Evolutionary conservation across 2,888 invertebrate genomes (phyloP).

Genomic region (Rhagium mordax): DNA sequence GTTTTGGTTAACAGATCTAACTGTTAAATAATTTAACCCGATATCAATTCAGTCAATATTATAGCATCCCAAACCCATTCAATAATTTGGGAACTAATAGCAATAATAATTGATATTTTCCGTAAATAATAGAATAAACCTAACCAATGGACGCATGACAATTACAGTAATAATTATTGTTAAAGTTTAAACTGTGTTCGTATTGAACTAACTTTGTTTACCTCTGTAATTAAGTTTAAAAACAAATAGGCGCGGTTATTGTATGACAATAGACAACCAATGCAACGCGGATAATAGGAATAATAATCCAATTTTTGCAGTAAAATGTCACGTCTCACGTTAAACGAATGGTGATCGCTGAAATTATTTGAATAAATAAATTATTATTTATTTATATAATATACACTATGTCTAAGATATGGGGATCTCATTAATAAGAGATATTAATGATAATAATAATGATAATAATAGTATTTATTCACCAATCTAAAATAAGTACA

Average conservation of each 20-base stretch:
- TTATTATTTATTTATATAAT: too few relatives aligned
- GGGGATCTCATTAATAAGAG: too few relatives aligned
- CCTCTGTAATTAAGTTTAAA: conserved; percentile 2
- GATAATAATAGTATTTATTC: too few relatives aligned
- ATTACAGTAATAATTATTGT: conserved; percentile 18
- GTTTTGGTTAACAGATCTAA: conserved; percentile 35
- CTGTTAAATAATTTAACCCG: conserved; percentile 40
- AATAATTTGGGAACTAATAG: conserved; percentile 24
- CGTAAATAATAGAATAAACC: neutral
- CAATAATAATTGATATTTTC: conserved; percentile 25
- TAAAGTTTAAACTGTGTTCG: conserved; percentile 9
- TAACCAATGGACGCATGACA: conserved; percentile 12
- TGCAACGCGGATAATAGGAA: neutral
- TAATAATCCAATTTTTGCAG: neutral
- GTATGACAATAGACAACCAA: neutral
- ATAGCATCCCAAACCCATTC: conserved; percentile 17
- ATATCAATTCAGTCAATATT: conserved; percentile 36
- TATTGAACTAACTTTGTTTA: conserved; percentile 2
- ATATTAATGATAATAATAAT: too few relatives aligned
- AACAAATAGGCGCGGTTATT: neutral
- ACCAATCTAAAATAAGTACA: too few relatives aligned
- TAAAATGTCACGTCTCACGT: neutral
- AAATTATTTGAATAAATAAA: too few relatives aligned
- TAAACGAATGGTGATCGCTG: too few relatives aligned
- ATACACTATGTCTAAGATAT: too few relatives aligned